phyloP scores from a whole-genome alignment of 2,888 invertebrate species.

The Dryomyza anilis region DNA sequence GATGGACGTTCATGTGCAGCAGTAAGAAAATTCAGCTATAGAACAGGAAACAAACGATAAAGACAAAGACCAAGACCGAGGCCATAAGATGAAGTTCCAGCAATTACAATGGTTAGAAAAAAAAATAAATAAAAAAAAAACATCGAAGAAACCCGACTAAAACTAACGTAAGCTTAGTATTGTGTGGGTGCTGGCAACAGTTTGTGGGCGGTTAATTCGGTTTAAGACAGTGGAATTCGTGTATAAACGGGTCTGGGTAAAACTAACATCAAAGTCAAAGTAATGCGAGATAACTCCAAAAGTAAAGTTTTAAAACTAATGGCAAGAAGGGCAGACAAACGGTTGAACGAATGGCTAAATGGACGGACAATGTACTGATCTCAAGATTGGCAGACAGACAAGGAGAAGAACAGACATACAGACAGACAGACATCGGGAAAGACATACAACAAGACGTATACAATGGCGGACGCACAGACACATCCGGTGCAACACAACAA shows the following conservation, averaged over 20 bases:
- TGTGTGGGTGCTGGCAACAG: no score
- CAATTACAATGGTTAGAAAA: background rate
- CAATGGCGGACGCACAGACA: background rate
- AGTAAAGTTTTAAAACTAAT: constrained; percentile 12
- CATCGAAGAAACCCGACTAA: background rate
- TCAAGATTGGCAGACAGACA: background rate
- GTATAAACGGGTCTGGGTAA: no score
- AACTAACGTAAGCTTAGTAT: no score
- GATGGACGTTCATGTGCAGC: background rate
- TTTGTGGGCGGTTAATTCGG: no score
- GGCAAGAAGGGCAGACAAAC: background rate
- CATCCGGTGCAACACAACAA: no score
- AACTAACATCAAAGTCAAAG: constrained; percentile 21
- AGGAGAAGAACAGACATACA: background rate
- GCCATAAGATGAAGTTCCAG: constrained; percentile 1
- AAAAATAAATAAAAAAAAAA: background rate
- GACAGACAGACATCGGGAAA: background rate
- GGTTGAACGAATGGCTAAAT: no score
- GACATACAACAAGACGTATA: background rate
- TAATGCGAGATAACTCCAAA: constrained; percentile 28
- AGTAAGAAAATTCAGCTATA: background rate
- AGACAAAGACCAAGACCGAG: background rate
- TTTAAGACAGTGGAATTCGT: no score
- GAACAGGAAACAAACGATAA: background rate
- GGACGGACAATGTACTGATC: no score